A percentile compares a stretch with the other conserved stretches of the same genome.
phyloP scores from a whole-genome alignment of 37 sponge, comb jelly and placozoan genomes.

The Oopsacas minuta region DNA sequence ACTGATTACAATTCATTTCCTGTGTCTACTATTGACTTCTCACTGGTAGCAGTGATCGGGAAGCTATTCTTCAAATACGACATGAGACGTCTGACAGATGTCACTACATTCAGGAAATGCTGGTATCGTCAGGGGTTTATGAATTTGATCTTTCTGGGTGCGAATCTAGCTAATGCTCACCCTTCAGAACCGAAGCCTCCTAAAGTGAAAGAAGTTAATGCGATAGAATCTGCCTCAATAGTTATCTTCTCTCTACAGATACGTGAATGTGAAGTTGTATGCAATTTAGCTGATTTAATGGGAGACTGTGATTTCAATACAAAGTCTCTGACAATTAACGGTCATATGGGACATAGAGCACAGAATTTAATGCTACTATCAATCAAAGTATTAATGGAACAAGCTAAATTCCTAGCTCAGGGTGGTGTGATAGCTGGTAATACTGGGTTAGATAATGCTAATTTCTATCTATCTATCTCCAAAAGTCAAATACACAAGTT shows the following conservation, averaged over 20 bases:
- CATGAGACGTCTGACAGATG: conserved; percentile 64
- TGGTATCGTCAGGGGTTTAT: conserved; percentile 64
- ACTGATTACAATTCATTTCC: not conserved
- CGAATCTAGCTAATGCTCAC: not conserved
- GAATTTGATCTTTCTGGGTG: conserved; percentile 57
- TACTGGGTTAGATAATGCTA: conserved; percentile 27
- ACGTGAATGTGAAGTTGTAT: not conserved
- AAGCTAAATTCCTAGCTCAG: conserved; percentile 40
- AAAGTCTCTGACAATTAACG: not conserved
- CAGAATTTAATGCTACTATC: conserved; percentile 43
- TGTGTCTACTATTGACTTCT: not conserved
- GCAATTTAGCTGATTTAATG: conserved; percentile 12
- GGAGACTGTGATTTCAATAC: not conserved
- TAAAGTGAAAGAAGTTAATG: not conserved
- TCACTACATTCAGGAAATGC: conserved; percentile 60
- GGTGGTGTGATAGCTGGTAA: conserved; percentile 67
- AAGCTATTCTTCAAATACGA: conserved; percentile 61
- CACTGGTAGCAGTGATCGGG: conserved; percentile 42
- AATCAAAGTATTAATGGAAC: conserved; percentile 22
- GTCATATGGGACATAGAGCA: not conserved
- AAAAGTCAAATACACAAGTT: conserved; percentile 30
- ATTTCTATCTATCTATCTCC: conserved; percentile 30
- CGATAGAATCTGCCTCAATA: not conserved
- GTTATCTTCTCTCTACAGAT: not conserved
- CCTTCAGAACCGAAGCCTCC: not conserved